Percentiles rank a stretch among this genome's conserved stretches.
Conservation (phyloP, 2,113 vertebrate species). For the Stegostoma tigrinum region DNA sequence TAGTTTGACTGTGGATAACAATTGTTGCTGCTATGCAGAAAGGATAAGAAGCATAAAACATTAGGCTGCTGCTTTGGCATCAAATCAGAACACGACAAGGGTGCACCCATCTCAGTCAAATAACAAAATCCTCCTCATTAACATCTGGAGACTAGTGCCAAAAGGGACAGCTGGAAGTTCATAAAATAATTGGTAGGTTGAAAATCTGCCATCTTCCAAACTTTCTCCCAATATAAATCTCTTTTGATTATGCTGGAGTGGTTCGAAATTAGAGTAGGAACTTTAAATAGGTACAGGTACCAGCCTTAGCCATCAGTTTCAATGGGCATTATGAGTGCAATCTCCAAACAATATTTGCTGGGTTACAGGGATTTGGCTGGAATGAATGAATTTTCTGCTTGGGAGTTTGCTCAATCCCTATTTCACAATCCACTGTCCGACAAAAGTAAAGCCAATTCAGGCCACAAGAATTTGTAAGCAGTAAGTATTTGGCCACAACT, state of each 20-base stretch:
- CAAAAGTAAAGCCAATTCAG: not conserved
- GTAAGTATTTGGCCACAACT: not conserved
- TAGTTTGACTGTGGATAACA: not conserved
- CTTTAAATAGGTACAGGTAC: not conserved
- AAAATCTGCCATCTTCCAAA: not conserved
- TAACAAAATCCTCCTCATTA: not conserved
- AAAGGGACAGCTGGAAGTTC: not conserved
- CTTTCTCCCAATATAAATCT: not conserved
- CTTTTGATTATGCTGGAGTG: not conserved
- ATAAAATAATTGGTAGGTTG: not conserved
- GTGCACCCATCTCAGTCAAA: not conserved
- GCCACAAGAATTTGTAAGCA: not conserved
- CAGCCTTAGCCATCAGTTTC: not conserved
- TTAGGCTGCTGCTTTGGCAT: not conserved
- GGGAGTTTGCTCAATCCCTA: not conserved
- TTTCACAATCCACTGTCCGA: not conserved
- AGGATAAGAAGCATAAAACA: not conserved
- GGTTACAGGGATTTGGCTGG: not conserved
- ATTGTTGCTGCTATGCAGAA: not conserved
- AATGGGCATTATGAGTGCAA: not conserved
- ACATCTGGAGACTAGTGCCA: not conserved
- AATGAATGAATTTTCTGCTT: not conserved
- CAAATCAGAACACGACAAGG: not conserved
- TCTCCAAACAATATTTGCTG: not conserved
- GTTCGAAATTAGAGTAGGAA: not conserved